Evolutionary conservation across 2,888 invertebrate genomes (phyloP), one percentile per base, ranked within the genome.

Genomic region (Morpho deidamia): DNA sequence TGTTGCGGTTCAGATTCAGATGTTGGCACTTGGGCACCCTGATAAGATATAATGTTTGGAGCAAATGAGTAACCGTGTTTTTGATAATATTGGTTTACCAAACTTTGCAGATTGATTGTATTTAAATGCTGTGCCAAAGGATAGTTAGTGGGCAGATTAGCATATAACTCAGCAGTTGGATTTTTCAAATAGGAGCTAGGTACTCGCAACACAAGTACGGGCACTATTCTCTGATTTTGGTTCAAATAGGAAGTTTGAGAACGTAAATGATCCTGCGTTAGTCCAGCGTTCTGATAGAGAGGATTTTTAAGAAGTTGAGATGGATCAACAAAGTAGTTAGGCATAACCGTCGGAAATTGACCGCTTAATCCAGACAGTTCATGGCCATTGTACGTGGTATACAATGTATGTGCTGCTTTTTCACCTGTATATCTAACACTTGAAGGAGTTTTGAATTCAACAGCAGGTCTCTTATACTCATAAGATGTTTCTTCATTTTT

Each of bases 181-280:
- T 90, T 90, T 45, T 80, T 81, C 0, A 92, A 67, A 52, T 91
- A 92, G 7, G 91, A 91, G 55, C 91, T 91, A 42, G 91, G 91
- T 38, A 92, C 88, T 69, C 91, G 83, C 39, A 92, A 66, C 12
- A 92, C 90, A 58, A 92, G 77, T 10, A 92, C 92, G 7, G 92
- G 92, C 7, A 92, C 90, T 2, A 91, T 88, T 65, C 83, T 79
- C 41, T 85, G 81, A 54, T 82, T 81, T 40, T 85, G 81, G 51
- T 81, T 76, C 8, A 77, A 68, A 37, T 78, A 78, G 12, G 81
- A 69, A 10, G 78, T 80, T 38, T 81, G 83, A 39, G 74, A 70
- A n/a, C 74, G 77, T 32, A 91, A 82, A 61, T 90, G 77, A 59
- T 91, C 84, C 39, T 84, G 78, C 7, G 87, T 90, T 44, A 92